phyloP scores from a whole-genome alignment of 2,113 vertebrate genomes.

The Datnioides undecimradiatus region DNA sequence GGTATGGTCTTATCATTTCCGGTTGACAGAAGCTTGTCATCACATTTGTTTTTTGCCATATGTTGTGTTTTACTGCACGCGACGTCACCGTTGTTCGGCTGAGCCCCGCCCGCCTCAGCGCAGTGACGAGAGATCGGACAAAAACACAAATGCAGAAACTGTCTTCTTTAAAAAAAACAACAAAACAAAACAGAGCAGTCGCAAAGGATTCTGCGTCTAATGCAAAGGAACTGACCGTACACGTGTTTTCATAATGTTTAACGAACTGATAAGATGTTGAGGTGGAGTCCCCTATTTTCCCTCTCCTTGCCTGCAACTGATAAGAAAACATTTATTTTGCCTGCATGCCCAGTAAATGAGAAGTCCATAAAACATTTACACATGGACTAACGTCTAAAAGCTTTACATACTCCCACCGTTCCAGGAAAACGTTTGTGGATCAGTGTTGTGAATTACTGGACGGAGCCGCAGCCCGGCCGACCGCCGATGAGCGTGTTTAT shows the following conservation, averaged over 20 bases:
- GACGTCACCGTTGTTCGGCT: neutral
- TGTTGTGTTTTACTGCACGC: neutral
- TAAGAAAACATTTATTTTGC: neutral
- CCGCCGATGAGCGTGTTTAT: conserved; percentile 2
- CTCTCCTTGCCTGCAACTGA: neutral
- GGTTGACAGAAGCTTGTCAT: neutral
- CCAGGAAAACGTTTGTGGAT: neutral
- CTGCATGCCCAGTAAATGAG: neutral
- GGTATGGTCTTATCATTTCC: neutral
- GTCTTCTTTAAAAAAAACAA: conserved; percentile 5
- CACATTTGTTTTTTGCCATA: neutral
- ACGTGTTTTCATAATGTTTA: neutral
- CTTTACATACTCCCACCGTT: neutral
- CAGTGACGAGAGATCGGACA: neutral
- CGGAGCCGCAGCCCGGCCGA: neutral
- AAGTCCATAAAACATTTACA: conserved; percentile 8
- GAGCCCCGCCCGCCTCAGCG: neutral
- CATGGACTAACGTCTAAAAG: neutral
- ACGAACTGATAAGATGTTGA: neutral
- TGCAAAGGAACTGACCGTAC: neutral
- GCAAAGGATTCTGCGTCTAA: too few relatives aligned
- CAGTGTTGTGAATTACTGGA: neutral
- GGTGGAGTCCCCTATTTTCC: neutral
- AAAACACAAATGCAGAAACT: conserved; percentile 1
- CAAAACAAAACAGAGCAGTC: too few relatives aligned